Conservation (phyloP, 2,888 invertebrate species). For the Rotaria socialis region DNA sequence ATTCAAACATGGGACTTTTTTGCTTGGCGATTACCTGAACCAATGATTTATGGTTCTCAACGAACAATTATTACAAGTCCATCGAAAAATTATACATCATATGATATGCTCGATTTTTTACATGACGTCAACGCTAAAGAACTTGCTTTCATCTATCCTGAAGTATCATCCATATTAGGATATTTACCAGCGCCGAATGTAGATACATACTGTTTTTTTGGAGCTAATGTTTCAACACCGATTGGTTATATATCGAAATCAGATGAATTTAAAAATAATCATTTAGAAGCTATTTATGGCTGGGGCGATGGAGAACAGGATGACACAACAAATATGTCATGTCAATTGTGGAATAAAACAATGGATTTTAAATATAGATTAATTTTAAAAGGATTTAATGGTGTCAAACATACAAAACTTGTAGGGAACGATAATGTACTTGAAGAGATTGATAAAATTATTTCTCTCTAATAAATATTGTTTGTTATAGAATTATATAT, state of each 20-base stretch:
- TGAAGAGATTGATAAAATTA: not conserved
- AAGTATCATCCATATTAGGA: not conserved
- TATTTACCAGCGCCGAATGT: not conserved
- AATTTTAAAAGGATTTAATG: not conserved
- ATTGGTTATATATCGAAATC: not conserved
- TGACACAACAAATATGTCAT: constrained; percentile 7
- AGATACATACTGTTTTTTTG: not conserved
- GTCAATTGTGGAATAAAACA: not conserved
- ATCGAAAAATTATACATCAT: not conserved
- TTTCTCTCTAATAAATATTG: not conserved
- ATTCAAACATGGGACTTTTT: constrained; percentile 2
- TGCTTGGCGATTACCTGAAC: constrained; percentile 3
- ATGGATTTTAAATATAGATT: not conserved
- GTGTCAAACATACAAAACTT: not conserved
- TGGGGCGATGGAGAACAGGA: not conserved
- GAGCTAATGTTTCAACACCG: not conserved
- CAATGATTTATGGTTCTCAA: not conserved
- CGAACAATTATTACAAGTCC: not conserved
- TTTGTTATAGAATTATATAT: too few relatives aligned
- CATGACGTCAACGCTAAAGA: not conserved
- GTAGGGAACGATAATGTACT: not conserved
- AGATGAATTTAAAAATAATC: not conserved
- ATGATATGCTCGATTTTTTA: not conserved
- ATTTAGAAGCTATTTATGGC: not conserved
- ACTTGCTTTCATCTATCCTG: not conserved